A percentile compares a stretch with the other conserved stretches of the same genome.
Evolutionary conservation across 1,140 invertebrate species (phyloP).

Genomic region (Bicyclus anynana): DNA sequence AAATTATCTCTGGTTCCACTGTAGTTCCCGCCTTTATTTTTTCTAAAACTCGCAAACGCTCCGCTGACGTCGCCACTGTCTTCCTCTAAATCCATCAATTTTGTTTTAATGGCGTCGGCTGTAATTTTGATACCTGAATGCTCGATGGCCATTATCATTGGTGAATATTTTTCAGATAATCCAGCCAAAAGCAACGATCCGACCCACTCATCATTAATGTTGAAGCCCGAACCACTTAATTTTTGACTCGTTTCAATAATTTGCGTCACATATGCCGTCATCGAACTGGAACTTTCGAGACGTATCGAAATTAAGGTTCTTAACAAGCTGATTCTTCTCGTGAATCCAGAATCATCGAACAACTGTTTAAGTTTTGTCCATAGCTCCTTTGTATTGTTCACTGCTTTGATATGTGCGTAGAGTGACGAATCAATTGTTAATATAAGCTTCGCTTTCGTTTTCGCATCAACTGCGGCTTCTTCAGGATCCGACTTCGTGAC

Average conservation of each 20-base stretch:
- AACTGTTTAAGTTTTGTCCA: conserved; percentile 17
- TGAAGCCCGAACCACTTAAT: conserved; percentile 32
- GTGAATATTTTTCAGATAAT: conserved; percentile 39
- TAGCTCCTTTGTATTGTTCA: conserved; percentile 1
- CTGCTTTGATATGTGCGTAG: conserved; percentile 13
- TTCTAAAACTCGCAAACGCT: not conserved
- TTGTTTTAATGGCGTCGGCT: not conserved
- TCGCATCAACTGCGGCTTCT: conserved; percentile 9
- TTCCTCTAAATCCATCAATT: not conserved
- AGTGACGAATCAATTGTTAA: conserved; percentile 12
- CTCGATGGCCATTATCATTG: conserved; percentile 39
- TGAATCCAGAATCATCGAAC: conserved; percentile 8
- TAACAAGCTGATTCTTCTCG: conserved; percentile 18
- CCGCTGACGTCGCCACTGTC: not conserved
- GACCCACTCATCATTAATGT: conserved; percentile 38
- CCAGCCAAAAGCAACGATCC: conserved; percentile 45
- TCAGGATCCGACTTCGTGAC: conserved; percentile 3
- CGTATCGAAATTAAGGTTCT: conserved; percentile 18
- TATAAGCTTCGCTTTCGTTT: conserved; percentile 14
- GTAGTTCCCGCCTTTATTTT: not conserved
- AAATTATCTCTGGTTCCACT: not conserved
- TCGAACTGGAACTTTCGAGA: conserved; percentile 6
- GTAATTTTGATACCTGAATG: not conserved
- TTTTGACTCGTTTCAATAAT: conserved; percentile 21
- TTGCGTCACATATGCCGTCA: conserved; percentile 27